Percentiles rank a stretch among this genome's conserved stretches.
These are phyloP conservation scores for Styela plicata DNA, from an alignment of 23 tunicate genomes.

Conservation along the genomic window DNA sequence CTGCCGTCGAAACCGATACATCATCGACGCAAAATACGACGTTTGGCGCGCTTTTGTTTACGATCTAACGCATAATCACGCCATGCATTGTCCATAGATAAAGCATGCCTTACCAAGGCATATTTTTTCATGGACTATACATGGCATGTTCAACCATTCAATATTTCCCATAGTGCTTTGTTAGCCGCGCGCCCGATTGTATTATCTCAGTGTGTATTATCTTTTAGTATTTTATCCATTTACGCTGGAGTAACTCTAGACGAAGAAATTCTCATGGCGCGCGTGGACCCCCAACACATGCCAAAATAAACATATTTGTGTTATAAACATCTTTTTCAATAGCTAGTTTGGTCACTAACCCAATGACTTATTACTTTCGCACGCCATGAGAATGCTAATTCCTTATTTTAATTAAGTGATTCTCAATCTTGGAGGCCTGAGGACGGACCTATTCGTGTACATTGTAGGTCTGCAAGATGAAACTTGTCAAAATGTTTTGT, in stretches of 20 bases:
- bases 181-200: background rate
- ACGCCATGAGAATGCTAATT: background rate
- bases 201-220: background rate
- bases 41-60: background rate
- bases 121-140: no score
- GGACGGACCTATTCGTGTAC: no score
- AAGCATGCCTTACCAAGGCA: no score
- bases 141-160: background rate
- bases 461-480: no score
- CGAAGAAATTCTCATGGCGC: background rate
- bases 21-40: background rate
- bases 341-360: background rate
- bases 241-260: background rate
- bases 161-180: background rate
- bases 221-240: background rate
- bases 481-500: no score
- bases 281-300: background rate
- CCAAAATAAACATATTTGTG: background rate
- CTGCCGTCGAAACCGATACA: background rate
- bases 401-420: no score
- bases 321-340: background rate
- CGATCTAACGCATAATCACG: no score
- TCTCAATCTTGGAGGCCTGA: no score
- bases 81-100: no score
- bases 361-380: background rate